Evolutionary conservation across 2,888 invertebrate genomes (phyloP).

Genomic region (Eristalis intricaria): DNA sequence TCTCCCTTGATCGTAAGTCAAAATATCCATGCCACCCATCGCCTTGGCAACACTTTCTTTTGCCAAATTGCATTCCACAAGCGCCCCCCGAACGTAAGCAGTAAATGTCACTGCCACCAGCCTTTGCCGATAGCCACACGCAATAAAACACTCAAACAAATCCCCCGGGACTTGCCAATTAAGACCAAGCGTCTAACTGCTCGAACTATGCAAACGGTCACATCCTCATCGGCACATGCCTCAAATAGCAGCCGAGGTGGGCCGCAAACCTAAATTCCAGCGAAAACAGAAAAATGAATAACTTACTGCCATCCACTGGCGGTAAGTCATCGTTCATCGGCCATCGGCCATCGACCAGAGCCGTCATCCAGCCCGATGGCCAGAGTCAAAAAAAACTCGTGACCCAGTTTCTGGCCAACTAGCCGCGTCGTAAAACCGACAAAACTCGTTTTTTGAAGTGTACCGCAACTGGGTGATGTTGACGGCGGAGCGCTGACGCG

Average conservation of each 20-base stretch:
- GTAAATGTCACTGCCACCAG: not conserved
- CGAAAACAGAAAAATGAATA: not conserved
- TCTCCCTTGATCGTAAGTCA: not conserved
- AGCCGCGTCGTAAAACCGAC: constrained; percentile 36
- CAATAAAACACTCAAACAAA: not conserved
- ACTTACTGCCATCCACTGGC: constrained; percentile 20
- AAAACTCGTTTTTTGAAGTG: constrained; percentile 49
- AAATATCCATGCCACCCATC: not conserved
- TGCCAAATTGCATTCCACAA: not conserved
- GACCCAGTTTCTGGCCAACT: constrained; percentile 28
- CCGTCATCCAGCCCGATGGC: not conserved
- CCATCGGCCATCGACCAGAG: not conserved
- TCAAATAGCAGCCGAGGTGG: constrained; percentile 15
- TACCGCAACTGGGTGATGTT: not conserved
- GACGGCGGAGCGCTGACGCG: not conserved
- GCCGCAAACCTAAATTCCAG: constrained; percentile 42
- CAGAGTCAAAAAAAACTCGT: constrained; percentile 38
- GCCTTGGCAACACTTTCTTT: not conserved
- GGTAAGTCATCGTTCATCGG: not conserved
- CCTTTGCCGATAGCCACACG: not conserved
- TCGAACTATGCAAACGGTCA: not conserved
- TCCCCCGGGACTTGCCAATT: constrained; percentile 7
- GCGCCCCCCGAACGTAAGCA: not conserved
- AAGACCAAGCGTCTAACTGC: not conserved
- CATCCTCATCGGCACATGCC: constrained; percentile 8